phyloP scores from a whole-genome alignment of 2,113 vertebrate species.

The Petrocephalus zakoni region DNA sequence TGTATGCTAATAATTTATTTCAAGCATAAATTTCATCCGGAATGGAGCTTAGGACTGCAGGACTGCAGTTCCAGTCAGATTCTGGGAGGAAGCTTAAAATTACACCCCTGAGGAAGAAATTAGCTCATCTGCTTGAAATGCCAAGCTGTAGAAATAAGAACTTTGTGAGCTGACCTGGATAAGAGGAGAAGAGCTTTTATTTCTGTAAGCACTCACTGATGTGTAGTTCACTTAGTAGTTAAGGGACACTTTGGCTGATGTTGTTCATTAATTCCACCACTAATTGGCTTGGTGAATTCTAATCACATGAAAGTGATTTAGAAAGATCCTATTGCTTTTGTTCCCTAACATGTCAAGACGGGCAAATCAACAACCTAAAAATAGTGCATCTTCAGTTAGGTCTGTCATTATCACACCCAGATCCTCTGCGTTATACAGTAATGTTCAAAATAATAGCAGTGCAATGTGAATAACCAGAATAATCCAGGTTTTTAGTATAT shows the following conservation, averaged over 20 bases:
- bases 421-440: neutral
- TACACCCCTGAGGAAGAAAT: neutral
- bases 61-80: neutral
- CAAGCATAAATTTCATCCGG: neutral
- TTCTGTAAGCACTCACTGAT: neutral
- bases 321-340: neutral
- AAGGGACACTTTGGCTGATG: neutral
- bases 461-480: too few relatives aligned
- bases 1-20: neutral
- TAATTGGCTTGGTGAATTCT: neutral
- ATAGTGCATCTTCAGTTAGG: neutral
- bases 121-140: neutral
- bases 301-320: neutral
- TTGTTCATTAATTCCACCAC: neutral
- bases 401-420: neutral
- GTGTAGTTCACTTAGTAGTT: neutral
- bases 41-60: neutral
- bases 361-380: neutral
- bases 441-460: too few relatives aligned
- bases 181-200: neutral
- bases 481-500: too few relatives aligned
- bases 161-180: neutral
- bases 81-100: constrained; percentile 1
- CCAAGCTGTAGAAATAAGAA: neutral
- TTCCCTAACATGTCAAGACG: neutral